These are phyloP conservation scores for Psittacula echo DNA, from an alignment of 2,797 vertebrate genomes.

Conservation along the genomic window DNA sequence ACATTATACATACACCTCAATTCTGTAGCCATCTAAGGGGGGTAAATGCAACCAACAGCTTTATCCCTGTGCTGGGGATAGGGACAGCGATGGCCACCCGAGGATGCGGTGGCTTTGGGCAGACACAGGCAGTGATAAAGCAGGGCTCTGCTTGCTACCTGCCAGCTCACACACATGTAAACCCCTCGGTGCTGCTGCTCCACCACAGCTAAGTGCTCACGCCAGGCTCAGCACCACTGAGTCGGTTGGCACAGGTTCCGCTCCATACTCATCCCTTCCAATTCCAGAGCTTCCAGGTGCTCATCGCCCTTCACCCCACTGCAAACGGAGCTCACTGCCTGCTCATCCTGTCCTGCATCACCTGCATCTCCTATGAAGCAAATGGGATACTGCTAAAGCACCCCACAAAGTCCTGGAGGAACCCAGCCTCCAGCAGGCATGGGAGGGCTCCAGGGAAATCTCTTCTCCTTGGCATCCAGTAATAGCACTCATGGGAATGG, in stretches of 20 bases:
- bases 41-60: not conserved
- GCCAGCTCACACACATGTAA: not conserved
- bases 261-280: not conserved
- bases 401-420: not conserved
- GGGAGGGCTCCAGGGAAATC: not conserved
- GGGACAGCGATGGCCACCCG: not conserved
- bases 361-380: not conserved
- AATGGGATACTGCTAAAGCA: rapidly evolving
- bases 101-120: rapidly evolving
- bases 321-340: not conserved
- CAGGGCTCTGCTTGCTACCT: not conserved
- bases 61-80: not conserved
- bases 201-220: not conserved
- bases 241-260: not conserved
- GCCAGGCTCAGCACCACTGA: not conserved
- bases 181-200: not conserved
- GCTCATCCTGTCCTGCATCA: rapidly evolving
- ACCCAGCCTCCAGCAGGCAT: not conserved
- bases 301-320: not conserved
- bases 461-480: not conserved
- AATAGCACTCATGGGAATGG: rapidly evolving
- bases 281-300: not conserved
- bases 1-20: rapidly evolving
- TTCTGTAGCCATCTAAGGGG: not conserved
- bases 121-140: not conserved